phyloP scores from a whole-genome alignment of 2,888 invertebrate species.

The Thalpophila matura region DNA sequence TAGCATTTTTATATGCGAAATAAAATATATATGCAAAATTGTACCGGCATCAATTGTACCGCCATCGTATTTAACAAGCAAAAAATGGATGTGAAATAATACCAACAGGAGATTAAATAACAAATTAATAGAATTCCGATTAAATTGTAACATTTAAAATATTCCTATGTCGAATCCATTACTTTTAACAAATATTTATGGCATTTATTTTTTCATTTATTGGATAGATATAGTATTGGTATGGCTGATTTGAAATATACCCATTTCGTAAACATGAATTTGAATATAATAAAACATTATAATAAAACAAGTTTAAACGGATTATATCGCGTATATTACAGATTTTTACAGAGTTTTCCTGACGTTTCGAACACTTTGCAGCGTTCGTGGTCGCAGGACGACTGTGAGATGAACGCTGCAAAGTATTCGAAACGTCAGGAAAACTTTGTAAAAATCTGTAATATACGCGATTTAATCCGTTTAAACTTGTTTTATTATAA shows the following conservation, averaged over 20 bases:
- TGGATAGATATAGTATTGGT: not conserved
- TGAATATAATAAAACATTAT: too few relatives aligned
- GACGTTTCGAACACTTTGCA: too few relatives aligned
- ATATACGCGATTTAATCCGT: too few relatives aligned
- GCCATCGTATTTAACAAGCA: not conserved
- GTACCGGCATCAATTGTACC: not conserved
- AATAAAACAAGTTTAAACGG: too few relatives aligned
- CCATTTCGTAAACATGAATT: not conserved
- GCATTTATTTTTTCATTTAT: not conserved
- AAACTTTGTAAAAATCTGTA: too few relatives aligned
- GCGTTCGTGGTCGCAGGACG: too few relatives aligned
- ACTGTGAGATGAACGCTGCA: too few relatives aligned
- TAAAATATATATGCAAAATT: constrained; percentile 32
- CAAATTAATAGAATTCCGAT: not conserved
- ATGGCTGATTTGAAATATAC: constrained; percentile 1
- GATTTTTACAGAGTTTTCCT: too few relatives aligned
- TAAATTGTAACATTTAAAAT: constrained; percentile 2
- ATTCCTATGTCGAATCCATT: not conserved
- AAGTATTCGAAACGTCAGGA: too few relatives aligned
- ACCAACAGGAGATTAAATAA: not conserved
- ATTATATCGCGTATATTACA: too few relatives aligned
- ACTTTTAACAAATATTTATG: not conserved
- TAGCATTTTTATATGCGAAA: constrained; percentile 22
- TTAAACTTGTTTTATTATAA: too few relatives aligned
- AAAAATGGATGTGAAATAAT: constrained; percentile 9